A percentile compares a stretch with the other conserved stretches of the same genome.
Conservation (phyloP, 2,113 vertebrate genomes). For the Sapajus apella region DNA sequence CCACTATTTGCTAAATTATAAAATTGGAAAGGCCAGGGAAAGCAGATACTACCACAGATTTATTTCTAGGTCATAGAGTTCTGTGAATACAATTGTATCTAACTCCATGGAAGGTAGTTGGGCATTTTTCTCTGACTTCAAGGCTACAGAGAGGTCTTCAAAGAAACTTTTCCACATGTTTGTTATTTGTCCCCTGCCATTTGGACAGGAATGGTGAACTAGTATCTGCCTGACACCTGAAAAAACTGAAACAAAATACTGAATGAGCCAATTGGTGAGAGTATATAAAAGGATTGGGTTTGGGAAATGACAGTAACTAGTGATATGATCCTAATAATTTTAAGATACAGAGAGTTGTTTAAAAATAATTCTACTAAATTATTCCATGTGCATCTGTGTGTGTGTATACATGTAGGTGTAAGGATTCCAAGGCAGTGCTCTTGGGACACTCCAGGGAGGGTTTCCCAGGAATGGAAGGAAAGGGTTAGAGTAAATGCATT, state of each 20-base stretch:
- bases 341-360: not conserved
- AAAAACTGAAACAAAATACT: not conserved
- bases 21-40: not conserved
- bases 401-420: not conserved
- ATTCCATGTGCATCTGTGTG: too few species aligned
- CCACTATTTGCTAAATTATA: not conserved
- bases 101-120: not conserved
- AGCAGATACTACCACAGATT: not conserved
- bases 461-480: not conserved
- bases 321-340: not conserved
- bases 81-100: not conserved
- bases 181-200: not conserved
- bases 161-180: not conserved
- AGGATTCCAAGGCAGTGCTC: not conserved
- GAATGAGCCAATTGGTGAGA: too few species aligned
- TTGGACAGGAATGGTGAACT: not conserved
- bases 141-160: not conserved
- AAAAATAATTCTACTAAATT: not conserved
- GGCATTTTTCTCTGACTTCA: not conserved
- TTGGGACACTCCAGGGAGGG: too few species aligned
- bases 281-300: not conserved
- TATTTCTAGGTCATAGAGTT: not conserved
- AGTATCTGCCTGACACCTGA: not conserved
- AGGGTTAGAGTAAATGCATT: not conserved
- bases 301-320: not conserved